These are phyloP conservation scores for Aricia artaxerxes DNA, from an alignment of 2,888 invertebrate species.

Conservation along the genomic window DNA sequence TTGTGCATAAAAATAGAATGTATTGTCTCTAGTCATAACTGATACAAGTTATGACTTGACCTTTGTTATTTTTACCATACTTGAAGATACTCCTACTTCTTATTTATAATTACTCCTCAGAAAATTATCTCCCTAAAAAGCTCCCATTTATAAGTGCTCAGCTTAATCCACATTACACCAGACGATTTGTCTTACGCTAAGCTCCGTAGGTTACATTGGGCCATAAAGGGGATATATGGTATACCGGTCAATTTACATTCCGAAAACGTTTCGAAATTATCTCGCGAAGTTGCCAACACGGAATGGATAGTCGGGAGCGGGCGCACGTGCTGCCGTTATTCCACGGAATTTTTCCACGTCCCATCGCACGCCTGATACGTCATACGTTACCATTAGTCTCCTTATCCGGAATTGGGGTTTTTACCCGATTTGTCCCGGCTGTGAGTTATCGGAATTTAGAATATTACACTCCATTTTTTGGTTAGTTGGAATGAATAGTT, in stretches of 20 bases:
- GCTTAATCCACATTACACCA: conserved; percentile 26
- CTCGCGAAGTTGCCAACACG: conserved; percentile 53
- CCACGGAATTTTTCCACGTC: conserved; percentile 13
- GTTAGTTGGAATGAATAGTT: background rate
- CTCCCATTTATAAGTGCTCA: conserved; percentile 15
- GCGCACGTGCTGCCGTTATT: conserved; percentile 45
- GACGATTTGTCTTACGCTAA: conserved; percentile 34
- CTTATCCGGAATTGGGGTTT: conserved; percentile 19
- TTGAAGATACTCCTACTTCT: background rate
- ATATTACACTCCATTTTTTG: background rate
- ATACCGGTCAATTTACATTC: conserved; percentile 55
- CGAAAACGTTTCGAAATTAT: conserved; percentile 52
- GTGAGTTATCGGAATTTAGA: background rate
- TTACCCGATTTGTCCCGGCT: background rate
- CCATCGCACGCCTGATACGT: conserved; percentile 9
- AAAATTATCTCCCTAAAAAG: background rate
- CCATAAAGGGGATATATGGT: conserved; percentile 38
- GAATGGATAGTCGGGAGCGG: conserved; percentile 57
- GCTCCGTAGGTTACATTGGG: conserved; percentile 36
- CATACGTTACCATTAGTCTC: conserved; percentile 19
- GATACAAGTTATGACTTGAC: background rate
- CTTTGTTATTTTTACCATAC: background rate
- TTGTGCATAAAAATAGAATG: background rate
- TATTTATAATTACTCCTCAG: background rate
- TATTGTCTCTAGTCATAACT: background rate